Evolutionary conservation across 2,797 vertebrate genomes (phyloP).

Genomic region (Chromis chromis): DNA sequence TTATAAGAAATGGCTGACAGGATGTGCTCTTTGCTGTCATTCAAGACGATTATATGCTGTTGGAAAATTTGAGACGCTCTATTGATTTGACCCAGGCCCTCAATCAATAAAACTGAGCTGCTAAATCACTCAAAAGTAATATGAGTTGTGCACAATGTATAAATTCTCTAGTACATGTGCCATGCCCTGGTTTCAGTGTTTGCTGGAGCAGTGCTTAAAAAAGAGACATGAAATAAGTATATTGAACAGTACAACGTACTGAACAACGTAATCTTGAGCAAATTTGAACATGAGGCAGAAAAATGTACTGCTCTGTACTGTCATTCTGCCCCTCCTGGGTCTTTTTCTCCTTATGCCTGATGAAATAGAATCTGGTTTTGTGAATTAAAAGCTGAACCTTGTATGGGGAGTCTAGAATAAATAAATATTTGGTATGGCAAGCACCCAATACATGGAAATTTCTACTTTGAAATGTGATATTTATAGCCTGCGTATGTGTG

Average conservation of each 20-base stretch:
- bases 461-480: conserved; percentile 63
- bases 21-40: conserved; percentile 35
- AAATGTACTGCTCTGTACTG: conserved; percentile 36
- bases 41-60: conserved; percentile 41
- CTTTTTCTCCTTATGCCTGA: conserved; percentile 9
- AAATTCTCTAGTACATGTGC: conserved; percentile 24
- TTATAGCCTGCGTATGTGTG: conserved; percentile 43
- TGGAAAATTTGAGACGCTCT: conserved; percentile 53
- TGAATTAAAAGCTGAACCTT: conserved; percentile 54
- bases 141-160: conserved; percentile 55
- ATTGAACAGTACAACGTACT: conserved; percentile 8
- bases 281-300: conserved; percentile 31
- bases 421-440: conserved; percentile 47
- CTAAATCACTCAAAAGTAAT: conserved; percentile 62
- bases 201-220: conserved; percentile 20
- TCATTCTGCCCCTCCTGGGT: conserved; percentile 10
- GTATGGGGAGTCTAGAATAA: conserved; percentile 42
- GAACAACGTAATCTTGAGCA: no score
- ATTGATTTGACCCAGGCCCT: conserved; percentile 63
- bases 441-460: conserved; percentile 39
- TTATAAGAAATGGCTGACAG: conserved; percentile 23
- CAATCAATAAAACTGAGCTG: conserved; percentile 65
- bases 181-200: conserved; percentile 51
- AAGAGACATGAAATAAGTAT: not conserved
- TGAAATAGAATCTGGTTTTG: conserved; percentile 50